These are phyloP conservation scores for Falcunculus frontatus DNA, from an alignment of 2,113 vertebrate genomes.

Conservation along the genomic window DNA sequence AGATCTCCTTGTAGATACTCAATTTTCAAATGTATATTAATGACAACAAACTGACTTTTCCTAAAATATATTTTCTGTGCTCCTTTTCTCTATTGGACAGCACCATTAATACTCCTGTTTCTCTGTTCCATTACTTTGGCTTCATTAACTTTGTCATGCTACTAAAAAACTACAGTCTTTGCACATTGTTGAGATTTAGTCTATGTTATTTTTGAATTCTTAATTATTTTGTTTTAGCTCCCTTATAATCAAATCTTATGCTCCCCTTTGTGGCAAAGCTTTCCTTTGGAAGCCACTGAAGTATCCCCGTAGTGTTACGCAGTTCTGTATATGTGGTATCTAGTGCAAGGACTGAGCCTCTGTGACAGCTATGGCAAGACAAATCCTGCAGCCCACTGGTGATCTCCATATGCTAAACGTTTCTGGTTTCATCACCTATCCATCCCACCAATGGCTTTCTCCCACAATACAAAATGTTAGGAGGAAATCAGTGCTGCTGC, in stretches of 20 bases:
- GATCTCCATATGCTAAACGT: background rate
- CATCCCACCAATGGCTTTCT: background rate
- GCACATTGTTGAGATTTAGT: accelerated
- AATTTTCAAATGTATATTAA: background rate
- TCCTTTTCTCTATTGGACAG: background rate
- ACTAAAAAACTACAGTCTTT: background rate
- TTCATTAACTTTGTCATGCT: background rate
- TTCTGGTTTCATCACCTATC: background rate
- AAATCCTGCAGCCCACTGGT: background rate
- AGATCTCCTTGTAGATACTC: background rate
- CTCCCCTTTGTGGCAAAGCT: background rate
- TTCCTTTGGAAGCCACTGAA: background rate
- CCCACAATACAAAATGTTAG: background rate
- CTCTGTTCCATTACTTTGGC: background rate
- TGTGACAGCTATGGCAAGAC: background rate
- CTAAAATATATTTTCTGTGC: background rate
- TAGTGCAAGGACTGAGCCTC: background rate
- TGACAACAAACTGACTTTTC: background rate
- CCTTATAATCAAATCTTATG: background rate
- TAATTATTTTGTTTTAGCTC: background rate
- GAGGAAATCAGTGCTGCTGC: background rate
- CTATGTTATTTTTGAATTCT: background rate
- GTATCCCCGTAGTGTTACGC: accelerated
- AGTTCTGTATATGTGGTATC: background rate
- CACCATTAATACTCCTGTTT: background rate